Conservation (phyloP, 2,888 invertebrate genomes). For the Dione vanillae region DNA sequence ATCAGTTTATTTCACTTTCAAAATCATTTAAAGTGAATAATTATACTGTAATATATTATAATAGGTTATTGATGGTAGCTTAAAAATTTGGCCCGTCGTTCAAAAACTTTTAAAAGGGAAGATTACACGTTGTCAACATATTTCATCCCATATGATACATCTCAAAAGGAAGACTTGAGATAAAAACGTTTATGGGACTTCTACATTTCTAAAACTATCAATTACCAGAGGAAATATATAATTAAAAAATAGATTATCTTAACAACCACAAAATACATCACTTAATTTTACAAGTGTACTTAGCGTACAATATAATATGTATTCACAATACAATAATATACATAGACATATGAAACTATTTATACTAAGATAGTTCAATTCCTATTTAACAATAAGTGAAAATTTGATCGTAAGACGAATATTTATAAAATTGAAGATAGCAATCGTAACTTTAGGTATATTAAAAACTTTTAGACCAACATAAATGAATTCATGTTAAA, state of each 20-base stretch:
- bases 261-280: conserved; percentile 29
- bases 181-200: conserved; percentile 36
- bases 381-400: conserved; percentile 29
- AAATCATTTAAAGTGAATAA: not conserved
- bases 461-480: conserved; percentile 19
- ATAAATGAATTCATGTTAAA: not conserved
- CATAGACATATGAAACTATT: conserved; percentile 22
- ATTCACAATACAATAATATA: not conserved
- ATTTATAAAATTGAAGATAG: conserved; percentile 14
- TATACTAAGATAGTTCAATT: conserved; percentile 32
- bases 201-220: conserved; percentile 17
- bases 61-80: conserved; percentile 8
- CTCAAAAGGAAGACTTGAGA: conserved; percentile 59
- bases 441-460: not conserved
- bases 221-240: conserved; percentile 21
- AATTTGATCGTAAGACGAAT: conserved; percentile 14
- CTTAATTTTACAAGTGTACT: conserved; percentile 23
- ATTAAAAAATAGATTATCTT: conserved; percentile 37
- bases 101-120: conserved; percentile 7
- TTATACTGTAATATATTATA: not conserved
- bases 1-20: not conserved
- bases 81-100: conserved; percentile 28
- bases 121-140: not conserved
- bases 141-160: conserved; percentile 40
- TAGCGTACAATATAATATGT: conserved; percentile 13